Base-by-base conservation (phyloP, 1,140 invertebrate genomes). In the Globodera ellingtonae region DNA sequence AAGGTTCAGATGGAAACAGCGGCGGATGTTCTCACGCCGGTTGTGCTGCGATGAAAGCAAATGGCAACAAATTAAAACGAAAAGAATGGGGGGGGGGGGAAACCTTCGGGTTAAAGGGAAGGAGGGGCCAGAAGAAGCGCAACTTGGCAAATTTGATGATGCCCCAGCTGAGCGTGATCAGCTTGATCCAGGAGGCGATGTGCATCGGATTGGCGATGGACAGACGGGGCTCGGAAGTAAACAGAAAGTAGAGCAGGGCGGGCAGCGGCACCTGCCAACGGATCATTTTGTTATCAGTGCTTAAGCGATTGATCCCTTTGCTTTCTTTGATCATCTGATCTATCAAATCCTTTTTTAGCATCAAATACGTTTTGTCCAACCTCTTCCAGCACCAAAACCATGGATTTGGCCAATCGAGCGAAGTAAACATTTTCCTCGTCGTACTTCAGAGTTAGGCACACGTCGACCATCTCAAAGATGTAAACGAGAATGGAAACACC, bases 371-470 rank as follows among this genome's bases (percentile, higher is more conserved):
- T 8, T 9, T 52, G 44, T 46, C 46, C n/a, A 9, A 87, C 87
- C 76, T 89, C 87, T 81, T 89, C 87, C 70, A 82, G 75, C n/a
- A 85, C 84, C 9, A 89, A 74, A 46, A 89, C 87, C 81, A 89
- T 9, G 1, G 87, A 89, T 56, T 89, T 89, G 62, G 87, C 87
- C 6, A 89, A 59, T 24, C 87, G 75, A 1, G 87, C 87, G 67
- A 89, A 87, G 82, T 87, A 88, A 7, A 89, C 83, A 69, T 89
- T 82, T 72, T 89, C 87, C 69, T 87, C 87, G 35, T 89, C 87
- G 69, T 89, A 79, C 80, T 89, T 89, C 46, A 89, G 73, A 13
- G 88, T 88, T 35, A 85, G 71, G 66, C 88, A 89, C 15, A 89
- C 87, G 75, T 89, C 87, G 44, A 84, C 80, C 84, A 88, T 88